phyloP scores from a whole-genome alignment of 2,113 vertebrate genomes.

The Saiga tatarica region DNA sequence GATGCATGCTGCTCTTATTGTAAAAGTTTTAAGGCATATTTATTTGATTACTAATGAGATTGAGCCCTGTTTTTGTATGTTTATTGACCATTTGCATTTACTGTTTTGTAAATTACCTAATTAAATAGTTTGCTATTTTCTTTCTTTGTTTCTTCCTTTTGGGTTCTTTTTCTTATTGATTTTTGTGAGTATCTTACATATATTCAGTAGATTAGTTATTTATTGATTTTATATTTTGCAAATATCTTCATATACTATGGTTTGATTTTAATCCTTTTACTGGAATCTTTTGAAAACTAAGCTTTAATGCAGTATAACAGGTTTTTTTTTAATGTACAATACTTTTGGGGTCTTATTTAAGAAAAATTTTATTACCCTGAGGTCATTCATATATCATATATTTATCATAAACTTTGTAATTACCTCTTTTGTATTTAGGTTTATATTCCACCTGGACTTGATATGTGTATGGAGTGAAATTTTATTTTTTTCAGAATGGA shows the following conservation, averaged over 20 bases:
- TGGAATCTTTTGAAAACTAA: not conserved
- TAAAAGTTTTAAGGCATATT: constrained; percentile 15
- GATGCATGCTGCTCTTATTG: not conserved
- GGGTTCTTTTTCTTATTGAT: not conserved
- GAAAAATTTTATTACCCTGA: not conserved
- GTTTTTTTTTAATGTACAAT: not conserved
- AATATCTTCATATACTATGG: not conserved
- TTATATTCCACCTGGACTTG: not conserved
- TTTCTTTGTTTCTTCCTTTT: not conserved
- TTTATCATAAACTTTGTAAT: not conserved
- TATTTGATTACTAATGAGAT: not conserved
- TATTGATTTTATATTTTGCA: not conserved
- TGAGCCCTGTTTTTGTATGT: not conserved
- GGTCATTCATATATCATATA: not conserved
- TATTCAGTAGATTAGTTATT: not conserved
- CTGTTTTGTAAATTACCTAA: not conserved
- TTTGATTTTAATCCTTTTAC: not conserved
- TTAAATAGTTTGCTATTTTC: not conserved
- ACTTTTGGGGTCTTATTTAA: not conserved
- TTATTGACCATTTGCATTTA: not conserved
- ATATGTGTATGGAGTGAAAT: not conserved
- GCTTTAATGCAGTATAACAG: not conserved
- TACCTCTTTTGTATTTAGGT: not conserved
- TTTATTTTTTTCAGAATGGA: not conserved
- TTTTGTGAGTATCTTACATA: not conserved